Conservation (phyloP, 2,888 invertebrate species). For the Ischnus inquisitorius region DNA sequence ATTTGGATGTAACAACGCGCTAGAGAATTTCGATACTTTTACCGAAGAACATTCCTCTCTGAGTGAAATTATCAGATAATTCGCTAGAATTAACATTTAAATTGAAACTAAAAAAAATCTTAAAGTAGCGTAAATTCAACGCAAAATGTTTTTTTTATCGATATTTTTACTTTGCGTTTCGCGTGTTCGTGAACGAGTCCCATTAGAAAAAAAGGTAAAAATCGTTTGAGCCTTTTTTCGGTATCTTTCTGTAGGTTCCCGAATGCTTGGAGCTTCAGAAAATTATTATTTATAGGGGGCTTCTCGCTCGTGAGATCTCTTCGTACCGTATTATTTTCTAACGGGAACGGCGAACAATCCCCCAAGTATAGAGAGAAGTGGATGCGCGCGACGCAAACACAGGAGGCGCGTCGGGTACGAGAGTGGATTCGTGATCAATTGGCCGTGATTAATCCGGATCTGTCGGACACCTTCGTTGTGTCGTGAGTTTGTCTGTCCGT, state of each 20-base stretch:
- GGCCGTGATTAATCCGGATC: conserved; percentile 83
- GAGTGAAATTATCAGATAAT: neutral
- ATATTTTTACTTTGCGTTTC: neutral
- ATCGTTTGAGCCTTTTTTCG: neutral
- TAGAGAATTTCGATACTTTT: neutral
- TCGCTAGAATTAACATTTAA: neutral
- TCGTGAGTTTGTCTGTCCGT: conserved; percentile 74
- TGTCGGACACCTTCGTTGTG: conserved; percentile 64
- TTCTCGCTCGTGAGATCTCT: conserved; percentile 25
- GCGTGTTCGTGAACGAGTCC: neutral
- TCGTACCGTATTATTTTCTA: neutral
- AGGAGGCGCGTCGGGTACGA: conserved; percentile 80
- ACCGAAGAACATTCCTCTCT: neutral
- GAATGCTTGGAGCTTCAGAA: neutral
- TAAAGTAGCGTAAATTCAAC: too few species aligned
- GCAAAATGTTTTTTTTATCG: neutral
- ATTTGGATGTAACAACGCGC: neutral
- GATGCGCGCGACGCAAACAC: conserved; percentile 79
- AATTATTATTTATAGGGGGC: conserved; percentile 27
- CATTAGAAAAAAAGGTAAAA: neutral
- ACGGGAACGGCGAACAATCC: conserved; percentile 1
- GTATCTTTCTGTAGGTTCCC: neutral
- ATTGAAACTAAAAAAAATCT: too few species aligned
- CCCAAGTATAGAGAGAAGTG: conserved; percentile 36
- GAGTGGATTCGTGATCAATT: conserved; percentile 84